A percentile compares a stretch with the other conserved stretches of the same genome.
Conservation (phyloP, 1,140 invertebrate genomes). For the Reticulitermes speratus region DNA sequence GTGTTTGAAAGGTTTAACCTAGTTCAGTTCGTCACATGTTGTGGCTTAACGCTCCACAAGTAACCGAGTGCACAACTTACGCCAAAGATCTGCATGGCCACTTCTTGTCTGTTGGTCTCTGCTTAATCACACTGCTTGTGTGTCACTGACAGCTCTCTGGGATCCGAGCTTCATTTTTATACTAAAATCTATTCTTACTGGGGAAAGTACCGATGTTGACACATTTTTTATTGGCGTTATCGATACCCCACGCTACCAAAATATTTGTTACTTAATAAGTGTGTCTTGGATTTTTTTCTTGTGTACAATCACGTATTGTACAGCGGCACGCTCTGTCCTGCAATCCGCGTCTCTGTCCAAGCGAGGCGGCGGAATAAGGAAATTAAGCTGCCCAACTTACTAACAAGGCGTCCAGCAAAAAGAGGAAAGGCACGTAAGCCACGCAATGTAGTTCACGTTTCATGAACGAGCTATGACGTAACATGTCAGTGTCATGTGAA, state of each 20-base stretch:
- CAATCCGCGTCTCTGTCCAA: background rate
- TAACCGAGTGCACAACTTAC: background rate
- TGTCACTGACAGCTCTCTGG: background rate
- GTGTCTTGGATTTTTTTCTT: background rate
- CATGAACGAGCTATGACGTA: background rate
- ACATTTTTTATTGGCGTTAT: background rate
- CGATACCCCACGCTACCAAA: conserved; percentile 1
- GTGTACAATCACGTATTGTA: background rate
- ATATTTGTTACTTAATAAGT: conserved; percentile 11
- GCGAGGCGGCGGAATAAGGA: background rate
- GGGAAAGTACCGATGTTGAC: background rate
- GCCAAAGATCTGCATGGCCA: background rate
- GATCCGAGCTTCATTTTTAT: background rate
- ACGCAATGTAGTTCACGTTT: background rate
- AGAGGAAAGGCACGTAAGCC: background rate
- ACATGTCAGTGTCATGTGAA: background rate
- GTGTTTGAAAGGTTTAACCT: no score
- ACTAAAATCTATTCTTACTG: background rate
- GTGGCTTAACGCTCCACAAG: no score
- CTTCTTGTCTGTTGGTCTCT: background rate
- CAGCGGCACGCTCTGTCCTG: background rate
- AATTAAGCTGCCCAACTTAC: background rate
- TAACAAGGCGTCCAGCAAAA: background rate
- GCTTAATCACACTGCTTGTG: background rate
- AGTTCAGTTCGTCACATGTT: no score